A percentile compares a stretch with the other conserved stretches of the same genome.
These are phyloP conservation scores for Triops cancriformis DNA, from an alignment of 1,140 invertebrate genomes.

Conservation along the genomic window DNA sequence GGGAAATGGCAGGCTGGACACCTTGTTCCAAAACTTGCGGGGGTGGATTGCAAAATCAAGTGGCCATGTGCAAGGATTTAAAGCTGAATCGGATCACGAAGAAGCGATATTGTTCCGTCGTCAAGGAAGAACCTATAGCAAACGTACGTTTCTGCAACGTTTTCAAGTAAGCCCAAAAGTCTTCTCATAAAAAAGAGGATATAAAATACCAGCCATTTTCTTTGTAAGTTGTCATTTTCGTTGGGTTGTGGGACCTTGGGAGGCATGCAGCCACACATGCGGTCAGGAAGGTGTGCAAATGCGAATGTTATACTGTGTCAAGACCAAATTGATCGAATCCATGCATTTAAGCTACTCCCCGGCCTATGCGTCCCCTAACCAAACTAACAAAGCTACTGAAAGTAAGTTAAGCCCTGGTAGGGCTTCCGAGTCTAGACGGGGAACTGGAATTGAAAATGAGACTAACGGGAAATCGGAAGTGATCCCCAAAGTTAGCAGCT, in stretches of 20 bases:
- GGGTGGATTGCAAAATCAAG: conserved; percentile 43
- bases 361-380: background rate
- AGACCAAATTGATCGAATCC: conserved; percentile 34
- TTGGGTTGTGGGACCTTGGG: conserved; percentile 54
- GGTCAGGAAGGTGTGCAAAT: conserved; percentile 50
- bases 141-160: conserved; percentile 43
- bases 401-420: background rate
- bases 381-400: background rate
- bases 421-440: conserved; percentile 19
- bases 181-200: too few species aligned
- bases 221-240: conserved; percentile 50
- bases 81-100: conserved; percentile 42
- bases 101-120: conserved; percentile 41
- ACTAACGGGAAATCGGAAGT: conserved; percentile 35
- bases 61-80: conserved; percentile 44
- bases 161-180: too few species aligned
- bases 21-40: conserved; percentile 50
- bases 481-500: background rate
- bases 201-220: too few species aligned
- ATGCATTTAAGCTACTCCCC: conserved; percentile 20
- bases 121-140: conserved; percentile 40
- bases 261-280: conserved; percentile 54
- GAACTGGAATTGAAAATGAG: conserved; percentile 34
- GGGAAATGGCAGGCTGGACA: conserved; percentile 48
- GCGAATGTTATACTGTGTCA: conserved; percentile 55